Conservation (phyloP, 2,888 invertebrate species). For the Stenodema calcarata region DNA sequence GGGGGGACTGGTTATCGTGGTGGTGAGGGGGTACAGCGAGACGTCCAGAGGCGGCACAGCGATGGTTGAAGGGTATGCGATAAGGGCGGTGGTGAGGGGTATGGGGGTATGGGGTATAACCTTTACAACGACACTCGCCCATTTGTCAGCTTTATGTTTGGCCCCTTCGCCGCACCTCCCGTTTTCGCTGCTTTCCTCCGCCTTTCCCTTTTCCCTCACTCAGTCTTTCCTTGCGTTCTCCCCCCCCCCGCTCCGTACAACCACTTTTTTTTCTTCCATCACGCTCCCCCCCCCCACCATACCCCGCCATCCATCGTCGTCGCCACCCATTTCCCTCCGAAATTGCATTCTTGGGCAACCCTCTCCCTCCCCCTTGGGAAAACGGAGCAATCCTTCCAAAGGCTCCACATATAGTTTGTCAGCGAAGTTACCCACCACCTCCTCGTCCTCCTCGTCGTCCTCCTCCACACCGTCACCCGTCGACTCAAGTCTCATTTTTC, state of each 20-base stretch:
- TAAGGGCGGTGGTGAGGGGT: neutral
- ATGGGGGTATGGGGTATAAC: neutral
- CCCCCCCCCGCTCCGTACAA: neutral
- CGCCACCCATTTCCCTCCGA: neutral
- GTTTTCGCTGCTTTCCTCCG: neutral
- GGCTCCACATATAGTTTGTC: neutral
- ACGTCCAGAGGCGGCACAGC: neutral
- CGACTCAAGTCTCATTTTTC: neutral
- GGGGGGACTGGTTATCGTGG: neutral
- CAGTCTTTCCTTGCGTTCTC: too few species aligned
- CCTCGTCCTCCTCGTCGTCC: neutral
- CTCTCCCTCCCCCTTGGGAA: neutral
- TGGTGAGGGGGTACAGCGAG: neutral
- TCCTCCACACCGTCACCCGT: neutral
- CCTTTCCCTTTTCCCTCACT: neutral
- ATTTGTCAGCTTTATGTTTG: conserved; percentile 31
- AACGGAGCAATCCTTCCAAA: conserved; percentile 13
- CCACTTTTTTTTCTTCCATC: neutral
- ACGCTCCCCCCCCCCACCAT: neutral
- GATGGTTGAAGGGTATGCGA: neutral
- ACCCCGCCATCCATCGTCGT: neutral
- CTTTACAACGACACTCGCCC: conserved; percentile 15
- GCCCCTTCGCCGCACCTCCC: neutral
- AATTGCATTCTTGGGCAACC: conserved; percentile 19
- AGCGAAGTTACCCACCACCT: neutral